A percentile compares a stretch with the other conserved stretches of the same genome.
Evolutionary conservation across 2,113 vertebrate genomes (phyloP).

Genomic region (Danio rerio): GRCz12tu NC_133192.1:17807501-17808000

Average conservation of each 20-base stretch:
- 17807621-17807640: no score
- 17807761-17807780: slow-evolving; percentile 25
- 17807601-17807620: no score
- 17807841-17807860: slow-evolving; percentile 19
- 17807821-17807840: slow-evolving; percentile 43
- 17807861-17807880: slow-evolving; percentile 38
- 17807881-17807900: slow-evolving; percentile 24
- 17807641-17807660: no score
- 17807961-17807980: slow-evolving; percentile 30
- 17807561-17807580: no score
- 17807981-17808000: slow-evolving; percentile 13
- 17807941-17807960: slow-evolving; percentile 46
- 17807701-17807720: background rate
- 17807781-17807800: slow-evolving; percentile 16
- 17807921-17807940: slow-evolving; percentile 35
- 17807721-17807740: background rate
- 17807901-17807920: background rate
- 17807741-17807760: background rate
- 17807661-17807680: background rate
- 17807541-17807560: no score
- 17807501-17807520: no score
- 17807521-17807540: no score
- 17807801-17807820: background rate
- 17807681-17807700: background rate
- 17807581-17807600: no score